A percentile compares a stretch with the other conserved stretches of the same genome.
These are phyloP conservation scores for Crotophaga sulcirostris DNA, from an alignment of 2,113 vertebrate genomes.

Conservation along the genomic window DNA sequence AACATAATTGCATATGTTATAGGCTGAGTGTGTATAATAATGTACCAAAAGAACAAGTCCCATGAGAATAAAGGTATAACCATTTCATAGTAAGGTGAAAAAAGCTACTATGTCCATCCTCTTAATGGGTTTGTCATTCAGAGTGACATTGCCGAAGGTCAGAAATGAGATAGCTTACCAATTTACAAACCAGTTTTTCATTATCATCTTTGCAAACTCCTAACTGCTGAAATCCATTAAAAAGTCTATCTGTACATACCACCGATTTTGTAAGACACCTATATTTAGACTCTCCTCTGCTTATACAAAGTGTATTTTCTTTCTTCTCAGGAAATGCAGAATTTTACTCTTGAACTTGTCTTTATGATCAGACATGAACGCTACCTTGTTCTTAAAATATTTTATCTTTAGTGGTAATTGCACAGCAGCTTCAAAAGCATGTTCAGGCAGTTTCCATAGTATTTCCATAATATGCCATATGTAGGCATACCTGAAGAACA, in stretches of 20 bases:
- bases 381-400: not conserved
- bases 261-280: not conserved
- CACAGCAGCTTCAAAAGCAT: not conserved
- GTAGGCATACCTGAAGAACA: not conserved
- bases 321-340: not conserved
- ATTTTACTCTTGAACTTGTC: not conserved
- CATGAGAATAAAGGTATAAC: not conserved
- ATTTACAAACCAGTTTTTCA: not conserved
- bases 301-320: not conserved
- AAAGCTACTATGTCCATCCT: not conserved
- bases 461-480: not conserved
- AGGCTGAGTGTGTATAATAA: not conserved
- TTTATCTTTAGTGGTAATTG: not conserved
- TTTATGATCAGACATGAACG: not conserved
- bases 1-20: not conserved
- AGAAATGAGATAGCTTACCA: not conserved
- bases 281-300: not conserved
- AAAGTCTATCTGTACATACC: not conserved
- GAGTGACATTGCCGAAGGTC: not conserved
- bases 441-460: not conserved
- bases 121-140: not conserved
- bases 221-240: not conserved
- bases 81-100: not conserved
- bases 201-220: not conserved
- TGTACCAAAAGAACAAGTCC: not conserved